These are phyloP conservation scores for Drosophila gaucha DNA, from an alignment of 2,888 invertebrate genomes.

Conservation along the genomic window DNA sequence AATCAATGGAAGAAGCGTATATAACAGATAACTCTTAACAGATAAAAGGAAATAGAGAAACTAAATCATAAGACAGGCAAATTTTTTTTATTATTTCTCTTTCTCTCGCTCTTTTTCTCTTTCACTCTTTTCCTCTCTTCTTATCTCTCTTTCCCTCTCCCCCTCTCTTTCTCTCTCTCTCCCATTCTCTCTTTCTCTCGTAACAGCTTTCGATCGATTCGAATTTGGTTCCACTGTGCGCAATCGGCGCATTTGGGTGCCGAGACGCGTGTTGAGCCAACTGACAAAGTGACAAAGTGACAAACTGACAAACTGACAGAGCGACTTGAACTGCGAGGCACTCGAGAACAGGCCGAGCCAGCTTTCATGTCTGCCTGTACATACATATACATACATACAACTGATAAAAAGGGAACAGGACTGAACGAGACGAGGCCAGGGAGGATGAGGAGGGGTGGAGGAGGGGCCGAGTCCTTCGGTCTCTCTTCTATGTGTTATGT, in stretches of 20 bases:
- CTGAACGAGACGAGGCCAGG: not conserved
- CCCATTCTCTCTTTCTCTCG: too few species aligned
- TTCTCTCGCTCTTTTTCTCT: too few species aligned
- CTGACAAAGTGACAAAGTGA: conserved; percentile 34
- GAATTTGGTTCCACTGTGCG: conserved; percentile 26
- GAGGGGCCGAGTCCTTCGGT: conserved; percentile 19
- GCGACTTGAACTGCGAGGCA: conserved; percentile 25
- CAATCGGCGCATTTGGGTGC: conserved; percentile 28
- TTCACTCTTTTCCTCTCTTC: too few species aligned
- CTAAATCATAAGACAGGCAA: too few species aligned
- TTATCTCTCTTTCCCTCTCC: not conserved
- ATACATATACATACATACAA: not conserved
- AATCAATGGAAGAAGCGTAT: too few species aligned
- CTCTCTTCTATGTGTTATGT: conserved; percentile 63
- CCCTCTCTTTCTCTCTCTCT: not conserved
- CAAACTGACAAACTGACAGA: conserved; percentile 27
- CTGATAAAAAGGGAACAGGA: conserved; percentile 6
- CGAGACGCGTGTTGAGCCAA: conserved; percentile 38
- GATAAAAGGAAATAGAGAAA: too few species aligned
- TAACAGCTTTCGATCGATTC: too few species aligned
- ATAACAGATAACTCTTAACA: too few species aligned
- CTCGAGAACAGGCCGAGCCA: conserved; percentile 17
- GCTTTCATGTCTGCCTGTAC: conserved; percentile 16
- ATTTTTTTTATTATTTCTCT: too few species aligned
- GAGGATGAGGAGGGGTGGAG: not conserved